phyloP scores from a whole-genome alignment of 2,888 invertebrate species.

The Eupithecia subfuscata region DNA sequence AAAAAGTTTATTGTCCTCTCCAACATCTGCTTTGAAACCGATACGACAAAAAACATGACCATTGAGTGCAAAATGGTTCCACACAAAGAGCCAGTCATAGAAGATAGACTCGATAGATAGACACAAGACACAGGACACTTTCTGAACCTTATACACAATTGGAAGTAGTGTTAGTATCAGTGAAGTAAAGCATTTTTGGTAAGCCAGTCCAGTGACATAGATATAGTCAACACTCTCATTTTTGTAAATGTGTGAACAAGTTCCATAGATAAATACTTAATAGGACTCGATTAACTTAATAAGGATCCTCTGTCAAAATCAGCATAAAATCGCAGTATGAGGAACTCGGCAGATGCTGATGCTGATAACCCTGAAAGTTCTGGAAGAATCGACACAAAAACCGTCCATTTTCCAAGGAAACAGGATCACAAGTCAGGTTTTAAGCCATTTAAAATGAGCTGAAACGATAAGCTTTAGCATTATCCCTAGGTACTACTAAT shows the following conservation, averaged over 20 bases:
- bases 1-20: constrained; percentile 28
- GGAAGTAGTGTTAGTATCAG: background rate
- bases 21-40: constrained; percentile 34
- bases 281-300: background rate
- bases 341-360: background rate
- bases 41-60: constrained; percentile 48
- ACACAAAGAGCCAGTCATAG: constrained; percentile 23
- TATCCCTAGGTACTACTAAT: background rate
- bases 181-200: background rate
- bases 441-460: background rate
- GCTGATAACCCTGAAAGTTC: background rate
- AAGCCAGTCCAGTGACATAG: background rate
- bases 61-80: constrained; percentile 54
- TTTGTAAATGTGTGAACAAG: background rate
- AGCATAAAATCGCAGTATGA: background rate
- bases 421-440: background rate
- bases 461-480: background rate
- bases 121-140: background rate
- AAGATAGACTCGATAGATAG: background rate
- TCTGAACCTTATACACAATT: background rate
- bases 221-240: background rate
- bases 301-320: background rate
- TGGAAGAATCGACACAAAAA: background rate
- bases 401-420: background rate
- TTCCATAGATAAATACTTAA: background rate